These are phyloP conservation scores for Neria commutata DNA, from an alignment of 2,888 invertebrate genomes.

Conservation along the genomic window DNA sequence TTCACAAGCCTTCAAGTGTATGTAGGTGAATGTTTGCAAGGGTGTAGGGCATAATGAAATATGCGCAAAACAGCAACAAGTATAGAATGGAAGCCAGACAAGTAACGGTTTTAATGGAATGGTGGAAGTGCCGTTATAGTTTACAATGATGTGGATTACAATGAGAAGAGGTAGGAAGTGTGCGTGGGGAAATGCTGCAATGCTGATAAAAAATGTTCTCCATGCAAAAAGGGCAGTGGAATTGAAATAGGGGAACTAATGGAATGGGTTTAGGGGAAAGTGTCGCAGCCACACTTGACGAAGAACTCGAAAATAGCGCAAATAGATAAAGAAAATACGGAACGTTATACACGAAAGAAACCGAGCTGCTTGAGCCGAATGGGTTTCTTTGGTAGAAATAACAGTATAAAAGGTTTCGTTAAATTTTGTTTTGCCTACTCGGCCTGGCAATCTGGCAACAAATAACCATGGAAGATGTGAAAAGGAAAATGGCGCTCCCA, in stretches of 20 bases:
- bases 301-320: constrained; percentile 19
- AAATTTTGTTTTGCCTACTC: too few species aligned
- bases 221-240: constrained; percentile 16
- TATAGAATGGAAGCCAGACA: constrained; percentile 39
- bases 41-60: neutral
- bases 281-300: constrained; percentile 9
- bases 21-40: too few species aligned
- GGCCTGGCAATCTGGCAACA: too few species aligned
- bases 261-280: neutral
- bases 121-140: neutral
- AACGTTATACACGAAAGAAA: constrained; percentile 11
- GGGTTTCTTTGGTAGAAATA: too few species aligned
- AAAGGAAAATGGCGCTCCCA: too few species aligned
- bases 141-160: neutral
- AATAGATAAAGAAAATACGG: constrained; percentile 20
- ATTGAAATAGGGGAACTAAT: neutral
- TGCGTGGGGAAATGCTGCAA: constrained; percentile 48
- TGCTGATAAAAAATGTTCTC: constrained; percentile 39
- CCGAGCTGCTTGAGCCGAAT: too few species aligned
- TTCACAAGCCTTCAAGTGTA: too few species aligned
- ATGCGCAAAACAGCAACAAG: constrained; percentile 39
- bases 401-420: too few species aligned
- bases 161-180: constrained; percentile 14
- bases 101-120: constrained; percentile 25
- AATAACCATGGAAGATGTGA: too few species aligned